Evolutionary conservation across 2,113 vertebrate species (phyloP), one percentile per base, ranked within the genome.

Genomic region (Indicator maculatus): DNA sequence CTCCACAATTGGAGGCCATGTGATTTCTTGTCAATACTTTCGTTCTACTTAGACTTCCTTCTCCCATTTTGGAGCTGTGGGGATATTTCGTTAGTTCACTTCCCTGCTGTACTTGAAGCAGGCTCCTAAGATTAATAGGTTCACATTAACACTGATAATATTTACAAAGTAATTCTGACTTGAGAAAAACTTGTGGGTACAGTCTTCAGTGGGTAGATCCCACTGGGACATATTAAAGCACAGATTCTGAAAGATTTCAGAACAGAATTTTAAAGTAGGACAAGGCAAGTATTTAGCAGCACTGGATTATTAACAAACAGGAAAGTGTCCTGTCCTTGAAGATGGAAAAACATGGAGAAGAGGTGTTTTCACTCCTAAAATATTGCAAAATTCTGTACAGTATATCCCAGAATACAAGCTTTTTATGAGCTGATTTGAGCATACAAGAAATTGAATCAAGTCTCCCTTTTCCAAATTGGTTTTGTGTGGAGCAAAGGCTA

Each of bases 61-160:
- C 44, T 74, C 53, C 74, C 80, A 53, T 31, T 90, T 77, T 91
- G 90, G 89, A 93, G 83, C 65, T 94, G n/a, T 93, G 94, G 94
- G 95, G 94, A 96, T 96, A 94, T 83, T 91, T 91, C 80, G 2
- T 83, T 78, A 81, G 20, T 86, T 92, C 53, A 45, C 18, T 92
- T 50, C 69, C 61, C 61, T 88, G 12, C 85, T 80, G 52, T 83
- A 75, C 47, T 83, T 90, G n/a, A 83, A 86, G 83, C 76, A 81
- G 89, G 61, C 55, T 93, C 47, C 39, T 70, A 26, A 66, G 55
- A 63, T 56, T 81, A 20, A 36, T 58, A 27, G 8, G 14, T 60
- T 87, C 47, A 47, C 4, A 8, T 44, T 69, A 61, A 86, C 12
- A 61, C 17, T 85, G 67, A 26, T 67, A 45, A 28, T 60, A 75